Conservation (phyloP, 2,113 vertebrate species). For the Suncus etruscus region DNA sequence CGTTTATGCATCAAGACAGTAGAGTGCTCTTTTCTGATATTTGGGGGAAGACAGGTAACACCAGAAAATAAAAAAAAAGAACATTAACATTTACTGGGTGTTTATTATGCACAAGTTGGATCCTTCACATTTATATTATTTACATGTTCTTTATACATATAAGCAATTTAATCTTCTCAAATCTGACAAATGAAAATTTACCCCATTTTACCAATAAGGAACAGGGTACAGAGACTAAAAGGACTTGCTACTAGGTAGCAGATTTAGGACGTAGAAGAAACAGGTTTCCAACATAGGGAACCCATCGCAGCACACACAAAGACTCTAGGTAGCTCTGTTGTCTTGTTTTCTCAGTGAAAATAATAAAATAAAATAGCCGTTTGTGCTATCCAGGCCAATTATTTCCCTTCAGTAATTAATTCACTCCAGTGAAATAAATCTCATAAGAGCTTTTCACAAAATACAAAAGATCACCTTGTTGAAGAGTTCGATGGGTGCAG, state of each 20-base stretch:
- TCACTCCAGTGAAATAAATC: not conserved
- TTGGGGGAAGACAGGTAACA: not conserved
- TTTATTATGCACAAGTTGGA: not conserved
- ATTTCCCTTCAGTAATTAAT: not conserved
- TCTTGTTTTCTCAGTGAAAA: not conserved
- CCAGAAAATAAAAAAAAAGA: not conserved
- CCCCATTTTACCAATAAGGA: not conserved
- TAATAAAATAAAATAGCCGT: not conserved
- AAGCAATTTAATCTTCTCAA: not conserved
- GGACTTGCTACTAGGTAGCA: not conserved
- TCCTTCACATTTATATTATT: not conserved
- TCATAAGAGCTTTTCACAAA: constrained; percentile 17
- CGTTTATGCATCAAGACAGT: not conserved
- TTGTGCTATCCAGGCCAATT: not conserved
- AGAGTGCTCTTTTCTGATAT: not conserved
- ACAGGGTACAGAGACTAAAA: not conserved
- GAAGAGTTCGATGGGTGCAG: constrained; percentile 56
- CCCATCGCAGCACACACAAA: not conserved
- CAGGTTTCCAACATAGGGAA: not conserved
- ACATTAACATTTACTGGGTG: not conserved
- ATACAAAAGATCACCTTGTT: constrained; percentile 63
- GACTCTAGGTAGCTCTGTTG: not conserved
- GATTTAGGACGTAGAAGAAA: not conserved
- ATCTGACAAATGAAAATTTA: not conserved
- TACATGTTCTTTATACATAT: not conserved